These are phyloP conservation scores for Corythucha ciliata DNA, from an alignment of 2,888 invertebrate genomes.

Conservation along the genomic window DNA sequence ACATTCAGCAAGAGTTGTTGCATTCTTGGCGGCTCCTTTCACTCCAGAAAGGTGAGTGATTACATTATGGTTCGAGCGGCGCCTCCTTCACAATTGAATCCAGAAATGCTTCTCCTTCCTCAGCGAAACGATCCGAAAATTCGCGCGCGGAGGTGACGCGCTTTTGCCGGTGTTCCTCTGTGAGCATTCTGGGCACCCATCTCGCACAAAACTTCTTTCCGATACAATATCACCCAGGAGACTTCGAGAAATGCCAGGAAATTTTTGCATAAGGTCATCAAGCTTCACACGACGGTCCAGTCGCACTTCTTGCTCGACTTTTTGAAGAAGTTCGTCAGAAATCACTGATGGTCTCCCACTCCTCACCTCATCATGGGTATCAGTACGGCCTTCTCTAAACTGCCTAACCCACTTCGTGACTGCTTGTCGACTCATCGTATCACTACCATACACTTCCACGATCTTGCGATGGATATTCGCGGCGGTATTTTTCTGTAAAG, in stretches of 20 bases:
- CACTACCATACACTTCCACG: slow-evolving; percentile 18
- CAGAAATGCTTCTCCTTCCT: slow-evolving; percentile 32
- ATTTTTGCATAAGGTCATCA: slow-evolving; percentile 7
- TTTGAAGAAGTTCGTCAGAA: slow-evolving; percentile 15
- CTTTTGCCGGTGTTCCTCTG: slow-evolving; percentile 30
- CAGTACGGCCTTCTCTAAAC: slow-evolving; percentile 18
- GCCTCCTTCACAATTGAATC: slow-evolving; percentile 23
- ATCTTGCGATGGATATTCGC: slow-evolving; percentile 18
- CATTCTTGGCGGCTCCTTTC: slow-evolving; percentile 29
- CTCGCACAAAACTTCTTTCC: slow-evolving; percentile 32
- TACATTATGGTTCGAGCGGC: slow-evolving; percentile 3
- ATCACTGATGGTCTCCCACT: slow-evolving; percentile 16
- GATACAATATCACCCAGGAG: slow-evolving; percentile 29
- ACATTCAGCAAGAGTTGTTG: slow-evolving; percentile 30
- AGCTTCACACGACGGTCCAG: slow-evolving; percentile 13
- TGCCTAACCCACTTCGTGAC: slow-evolving; percentile 21
- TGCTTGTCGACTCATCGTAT: slow-evolving; percentile 18
- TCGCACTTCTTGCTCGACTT: slow-evolving; percentile 8
- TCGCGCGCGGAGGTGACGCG: slow-evolving; percentile 18
- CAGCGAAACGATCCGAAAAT: slow-evolving; percentile 31
- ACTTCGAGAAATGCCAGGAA: slow-evolving; percentile 15
- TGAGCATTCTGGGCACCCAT: slow-evolving; percentile 33
- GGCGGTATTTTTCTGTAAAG: slow-evolving; percentile 8
- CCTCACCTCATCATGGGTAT: slow-evolving; percentile 23
- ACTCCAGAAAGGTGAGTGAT: slow-evolving; percentile 32